Evolutionary conservation across 2,888 invertebrate genomes (phyloP).

Genomic region (Norana najaformis): DNA sequence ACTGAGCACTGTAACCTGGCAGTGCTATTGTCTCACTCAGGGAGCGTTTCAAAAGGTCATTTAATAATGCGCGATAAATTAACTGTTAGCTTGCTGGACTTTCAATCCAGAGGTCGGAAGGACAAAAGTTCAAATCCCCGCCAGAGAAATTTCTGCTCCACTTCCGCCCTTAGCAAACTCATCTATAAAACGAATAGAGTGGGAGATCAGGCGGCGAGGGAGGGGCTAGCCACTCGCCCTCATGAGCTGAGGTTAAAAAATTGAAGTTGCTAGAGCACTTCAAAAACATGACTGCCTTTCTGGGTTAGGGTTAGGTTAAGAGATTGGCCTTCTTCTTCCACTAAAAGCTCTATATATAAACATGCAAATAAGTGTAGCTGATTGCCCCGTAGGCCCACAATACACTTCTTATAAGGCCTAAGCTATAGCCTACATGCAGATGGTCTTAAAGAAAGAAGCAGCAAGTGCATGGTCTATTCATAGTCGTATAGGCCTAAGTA

Average conservation of each 20-base stretch:
- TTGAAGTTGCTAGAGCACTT: background rate
- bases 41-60: too few species aligned
- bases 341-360: background rate
- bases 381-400: too few species aligned
- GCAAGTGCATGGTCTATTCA: background rate
- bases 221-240: background rate
- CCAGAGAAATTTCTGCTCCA: too few species aligned
- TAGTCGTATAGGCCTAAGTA: background rate
- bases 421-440: background rate
- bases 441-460: background rate
- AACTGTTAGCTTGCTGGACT: too few species aligned
- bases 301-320: background rate
- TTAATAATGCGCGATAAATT: too few species aligned
- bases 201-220: background rate
- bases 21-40: too few species aligned
- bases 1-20: too few species aligned
- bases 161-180: too few species aligned
- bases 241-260: background rate
- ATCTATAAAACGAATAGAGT: too few species aligned
- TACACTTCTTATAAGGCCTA: background rate
- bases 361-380: background rate
- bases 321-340: too few species aligned
- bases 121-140: too few species aligned
- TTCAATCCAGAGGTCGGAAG: too few species aligned
- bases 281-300: background rate